These are phyloP conservation scores for Okamejei kenojei DNA, from an alignment of 2,797 vertebrate species.

Conservation along the genomic window DNA sequence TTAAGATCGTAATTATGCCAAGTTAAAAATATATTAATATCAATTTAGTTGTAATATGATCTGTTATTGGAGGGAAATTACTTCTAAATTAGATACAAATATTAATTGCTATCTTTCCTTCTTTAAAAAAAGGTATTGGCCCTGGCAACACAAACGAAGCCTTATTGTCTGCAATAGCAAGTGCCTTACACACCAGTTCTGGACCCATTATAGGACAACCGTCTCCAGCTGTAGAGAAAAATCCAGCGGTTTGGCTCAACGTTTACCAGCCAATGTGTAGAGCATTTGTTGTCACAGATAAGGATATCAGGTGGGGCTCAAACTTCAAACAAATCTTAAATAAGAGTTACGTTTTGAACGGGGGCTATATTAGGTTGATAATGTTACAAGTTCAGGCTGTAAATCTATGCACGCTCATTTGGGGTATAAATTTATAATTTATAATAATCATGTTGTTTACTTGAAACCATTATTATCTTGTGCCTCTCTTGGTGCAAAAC, in stretches of 20 bases:
- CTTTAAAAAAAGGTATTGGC: constrained; percentile 63
- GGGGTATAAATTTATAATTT: no score
- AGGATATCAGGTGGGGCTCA: constrained; percentile 72
- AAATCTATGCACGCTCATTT: neutral
- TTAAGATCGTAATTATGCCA: neutral
- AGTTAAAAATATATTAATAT: neutral
- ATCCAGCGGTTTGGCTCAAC: constrained; percentile 85
- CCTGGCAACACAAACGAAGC: constrained; percentile 74
- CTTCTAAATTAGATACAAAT: neutral
- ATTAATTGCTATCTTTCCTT: neutral
- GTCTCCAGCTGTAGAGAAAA: constrained; percentile 80
- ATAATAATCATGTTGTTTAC: neutral
- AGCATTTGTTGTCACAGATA: constrained; percentile 81
- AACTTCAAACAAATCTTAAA: neutral
- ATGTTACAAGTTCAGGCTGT: neutral
- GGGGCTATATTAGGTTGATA: neutral
- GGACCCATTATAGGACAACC: constrained; percentile 79
- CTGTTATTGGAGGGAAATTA: neutral
- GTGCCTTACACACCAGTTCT: constrained; percentile 82
- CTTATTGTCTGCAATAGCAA: constrained; percentile 79
- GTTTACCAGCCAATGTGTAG: constrained; percentile 80
- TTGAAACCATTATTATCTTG: neutral
- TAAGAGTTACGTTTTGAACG: neutral
- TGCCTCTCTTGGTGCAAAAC: neutral
- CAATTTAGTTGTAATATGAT: neutral